phyloP scores from a whole-genome alignment of 1,140 invertebrate species.

The Pogonognathellus flavescens region DNA sequence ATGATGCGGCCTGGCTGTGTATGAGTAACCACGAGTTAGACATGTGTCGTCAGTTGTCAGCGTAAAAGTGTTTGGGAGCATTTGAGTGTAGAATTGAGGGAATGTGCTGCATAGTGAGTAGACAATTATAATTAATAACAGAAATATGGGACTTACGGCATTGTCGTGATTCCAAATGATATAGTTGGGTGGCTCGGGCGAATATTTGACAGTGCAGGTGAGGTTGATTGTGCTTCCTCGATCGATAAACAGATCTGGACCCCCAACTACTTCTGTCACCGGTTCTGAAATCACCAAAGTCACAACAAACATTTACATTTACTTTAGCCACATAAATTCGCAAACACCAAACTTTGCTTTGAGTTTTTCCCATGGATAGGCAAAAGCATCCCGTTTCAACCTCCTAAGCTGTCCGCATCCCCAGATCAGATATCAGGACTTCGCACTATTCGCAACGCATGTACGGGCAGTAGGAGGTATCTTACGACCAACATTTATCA shows the following conservation, averaged over 20 bases:
- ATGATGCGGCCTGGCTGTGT: no score
- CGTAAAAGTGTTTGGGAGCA: no score
- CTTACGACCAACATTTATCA: no score
- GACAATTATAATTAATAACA: conserved; percentile 21
- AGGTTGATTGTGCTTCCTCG: conserved; percentile 91
- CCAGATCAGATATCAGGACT: not conserved
- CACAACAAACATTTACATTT: conserved; percentile 39
- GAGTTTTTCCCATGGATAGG: not conserved
- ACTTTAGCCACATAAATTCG: not conserved
- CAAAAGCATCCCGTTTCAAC: not conserved
- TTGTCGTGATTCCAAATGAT: conserved; percentile 95
- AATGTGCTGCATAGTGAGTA: no score
- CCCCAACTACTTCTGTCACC: conserved; percentile 86
- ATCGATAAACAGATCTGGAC: conserved; percentile 90
- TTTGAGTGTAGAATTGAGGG: no score
- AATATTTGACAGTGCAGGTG: conserved; percentile 89
- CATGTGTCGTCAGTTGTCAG: no score
- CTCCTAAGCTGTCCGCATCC: not conserved
- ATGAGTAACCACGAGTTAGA: no score
- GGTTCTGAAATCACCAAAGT: conserved; percentile 77
- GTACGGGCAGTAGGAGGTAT: no score
- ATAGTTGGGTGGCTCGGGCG: conserved; percentile 90
- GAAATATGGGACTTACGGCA: conserved; percentile 76
- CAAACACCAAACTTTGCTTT: conserved; percentile 4
- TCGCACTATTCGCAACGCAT: not conserved